A percentile compares a stretch with the other conserved stretches of the same genome.
Evolutionary conservation across 2,797 vertebrate species (phyloP).

Genomic region (Pterois miles): DNA sequence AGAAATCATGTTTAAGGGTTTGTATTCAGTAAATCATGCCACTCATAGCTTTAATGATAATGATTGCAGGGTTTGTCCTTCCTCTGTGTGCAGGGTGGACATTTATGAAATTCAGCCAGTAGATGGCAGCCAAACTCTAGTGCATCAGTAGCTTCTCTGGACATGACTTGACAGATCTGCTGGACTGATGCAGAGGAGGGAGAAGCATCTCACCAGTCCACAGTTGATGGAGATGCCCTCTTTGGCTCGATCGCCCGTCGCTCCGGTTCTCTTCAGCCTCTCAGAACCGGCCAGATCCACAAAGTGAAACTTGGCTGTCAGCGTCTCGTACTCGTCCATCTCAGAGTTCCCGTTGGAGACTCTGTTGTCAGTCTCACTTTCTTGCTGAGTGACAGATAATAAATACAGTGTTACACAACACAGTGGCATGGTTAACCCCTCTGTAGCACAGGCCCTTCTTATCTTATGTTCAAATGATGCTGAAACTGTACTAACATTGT

Average conservation of each 20-base stretch:
- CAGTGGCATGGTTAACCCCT: background rate
- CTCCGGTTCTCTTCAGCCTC: constrained; percentile 93
- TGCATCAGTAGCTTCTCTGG: background rate
- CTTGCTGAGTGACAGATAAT: constrained; percentile 75
- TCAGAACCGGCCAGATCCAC: constrained; percentile 88
- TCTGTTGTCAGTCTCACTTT: constrained; percentile 88
- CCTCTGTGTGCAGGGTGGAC: background rate
- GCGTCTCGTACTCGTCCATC: constrained; percentile 93
- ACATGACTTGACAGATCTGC: background rate
- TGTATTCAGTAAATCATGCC: background rate
- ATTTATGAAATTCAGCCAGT: constrained; percentile 38
- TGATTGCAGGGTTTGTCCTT: background rate
- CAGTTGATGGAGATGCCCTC: constrained; percentile 99
- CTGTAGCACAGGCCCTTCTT: background rate
- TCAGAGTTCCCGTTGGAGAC: constrained; percentile 90
- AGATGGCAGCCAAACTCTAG: constrained; percentile 51
- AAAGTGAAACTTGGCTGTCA: constrained; percentile 93
- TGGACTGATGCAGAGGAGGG: background rate
- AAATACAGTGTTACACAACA: background rate
- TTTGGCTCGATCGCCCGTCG: constrained; percentile 93
- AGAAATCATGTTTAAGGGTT: background rate
- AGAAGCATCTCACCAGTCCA: constrained; percentile 87
- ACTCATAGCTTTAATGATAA: background rate
- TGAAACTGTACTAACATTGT: constrained; percentile 80
- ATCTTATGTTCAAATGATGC: background rate